phyloP scores from a whole-genome alignment of 2,113 vertebrate species.

The Sciurus niger region DNA sequence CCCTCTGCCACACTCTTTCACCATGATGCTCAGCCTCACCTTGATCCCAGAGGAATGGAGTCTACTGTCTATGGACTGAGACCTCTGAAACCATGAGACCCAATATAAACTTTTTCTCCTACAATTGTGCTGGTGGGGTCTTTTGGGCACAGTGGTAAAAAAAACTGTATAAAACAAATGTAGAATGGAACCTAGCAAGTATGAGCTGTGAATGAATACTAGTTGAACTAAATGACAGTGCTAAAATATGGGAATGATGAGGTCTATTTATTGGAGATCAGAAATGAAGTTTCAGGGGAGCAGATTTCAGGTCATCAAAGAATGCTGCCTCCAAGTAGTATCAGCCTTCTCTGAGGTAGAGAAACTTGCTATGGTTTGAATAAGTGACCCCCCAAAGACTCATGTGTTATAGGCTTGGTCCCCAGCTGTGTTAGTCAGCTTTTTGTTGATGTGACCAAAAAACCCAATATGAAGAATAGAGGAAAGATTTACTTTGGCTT shows the following conservation, averaged over 20 bases:
- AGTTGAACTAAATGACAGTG: neutral
- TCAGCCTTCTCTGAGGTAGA: neutral
- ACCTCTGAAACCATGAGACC: too few species aligned
- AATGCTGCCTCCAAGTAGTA: neutral
- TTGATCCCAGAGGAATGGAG: too few species aligned
- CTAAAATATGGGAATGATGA: neutral
- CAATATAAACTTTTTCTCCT: too few species aligned
- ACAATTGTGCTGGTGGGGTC: too few species aligned
- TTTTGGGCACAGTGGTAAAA: too few species aligned
- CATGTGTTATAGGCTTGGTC: neutral
- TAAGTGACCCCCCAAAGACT: neutral
- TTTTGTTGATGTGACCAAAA: neutral
- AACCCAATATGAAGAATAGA: neutral
- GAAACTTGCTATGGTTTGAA: neutral
- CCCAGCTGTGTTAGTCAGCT: neutral
- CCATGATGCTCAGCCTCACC: too few species aligned
- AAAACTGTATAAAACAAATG: neutral
- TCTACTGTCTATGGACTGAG: too few species aligned
- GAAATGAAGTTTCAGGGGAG: neutral
- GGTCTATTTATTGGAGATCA: neutral
- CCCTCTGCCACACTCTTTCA: too few species aligned
- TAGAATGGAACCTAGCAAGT: neutral
- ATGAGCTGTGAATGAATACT: neutral
- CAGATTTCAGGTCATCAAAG: constrained; percentile 1
- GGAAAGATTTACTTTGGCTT: neutral